These are phyloP conservation scores for Nomada goodeniana DNA, from an alignment of 2,888 invertebrate species.

Conservation along the genomic window DNA sequence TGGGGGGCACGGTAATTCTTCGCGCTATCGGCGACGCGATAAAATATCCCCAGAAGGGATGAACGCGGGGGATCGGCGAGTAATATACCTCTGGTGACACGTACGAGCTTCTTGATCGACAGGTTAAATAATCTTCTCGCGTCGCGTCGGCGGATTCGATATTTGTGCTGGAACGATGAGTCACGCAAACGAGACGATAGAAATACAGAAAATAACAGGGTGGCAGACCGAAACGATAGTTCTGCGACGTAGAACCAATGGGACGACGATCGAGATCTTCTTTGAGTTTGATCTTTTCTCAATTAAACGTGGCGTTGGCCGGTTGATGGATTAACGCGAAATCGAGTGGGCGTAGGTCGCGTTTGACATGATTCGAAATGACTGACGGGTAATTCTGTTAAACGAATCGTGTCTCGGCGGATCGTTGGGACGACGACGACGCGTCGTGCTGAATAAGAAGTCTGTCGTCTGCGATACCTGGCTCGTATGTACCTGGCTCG, in stretches of 20 bases:
- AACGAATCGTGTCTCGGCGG: background rate
- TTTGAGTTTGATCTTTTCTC: constrained; percentile 20
- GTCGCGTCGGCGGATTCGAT: constrained; percentile 32
- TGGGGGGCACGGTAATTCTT: background rate
- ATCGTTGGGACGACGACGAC: no score
- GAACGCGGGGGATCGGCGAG: background rate
- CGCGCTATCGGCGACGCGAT: background rate
- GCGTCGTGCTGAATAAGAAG: no score
- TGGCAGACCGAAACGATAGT: background rate
- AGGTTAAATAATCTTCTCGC: constrained; percentile 34
- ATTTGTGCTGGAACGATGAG: constrained; percentile 32
- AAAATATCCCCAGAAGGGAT: constrained; percentile 2
- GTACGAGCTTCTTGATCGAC: constrained; percentile 39
- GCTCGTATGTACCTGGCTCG: no score
- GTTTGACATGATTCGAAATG: background rate
- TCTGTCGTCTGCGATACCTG: no score
- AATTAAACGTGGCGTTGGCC: background rate
- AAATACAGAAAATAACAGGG: background rate
- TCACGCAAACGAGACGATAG: background rate
- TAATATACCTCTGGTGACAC: constrained; percentile 21
- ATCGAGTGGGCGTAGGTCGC: constrained; percentile 4
- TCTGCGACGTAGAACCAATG: background rate
- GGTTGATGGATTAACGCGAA: background rate
- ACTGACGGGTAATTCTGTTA: background rate
- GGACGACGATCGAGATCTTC: constrained; percentile 10